phyloP scores from a whole-genome alignment of 2,797 vertebrate genomes.

The Enteromius afrohamiltoni region DNA sequence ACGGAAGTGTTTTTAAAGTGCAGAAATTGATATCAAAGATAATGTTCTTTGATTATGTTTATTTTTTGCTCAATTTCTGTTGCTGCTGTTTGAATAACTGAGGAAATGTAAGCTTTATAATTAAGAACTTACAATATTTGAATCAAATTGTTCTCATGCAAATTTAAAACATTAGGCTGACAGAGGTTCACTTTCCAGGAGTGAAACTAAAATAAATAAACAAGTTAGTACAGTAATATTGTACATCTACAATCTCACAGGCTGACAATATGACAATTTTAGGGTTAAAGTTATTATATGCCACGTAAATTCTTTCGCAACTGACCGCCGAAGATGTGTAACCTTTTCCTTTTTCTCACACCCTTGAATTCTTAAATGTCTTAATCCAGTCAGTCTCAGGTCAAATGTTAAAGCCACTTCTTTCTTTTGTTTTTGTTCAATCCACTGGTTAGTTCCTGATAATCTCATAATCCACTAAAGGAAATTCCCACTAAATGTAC shows the following conservation, averaged over 20 bases:
- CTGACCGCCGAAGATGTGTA: slow-evolving; percentile 67
- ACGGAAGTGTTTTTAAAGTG: too few relatives aligned
- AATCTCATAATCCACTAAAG: slow-evolving; percentile 46
- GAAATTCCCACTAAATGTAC: slow-evolving; percentile 43
- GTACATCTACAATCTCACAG: too few relatives aligned
- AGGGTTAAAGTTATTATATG: background rate
- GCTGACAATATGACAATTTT: background rate
- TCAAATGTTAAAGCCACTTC: slow-evolving; percentile 67
- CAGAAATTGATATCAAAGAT: too few relatives aligned
- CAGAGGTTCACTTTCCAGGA: too few relatives aligned
- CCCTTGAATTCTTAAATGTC: slow-evolving; percentile 54
- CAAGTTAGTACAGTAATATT: too few relatives aligned
- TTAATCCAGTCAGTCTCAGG: slow-evolving; percentile 71
- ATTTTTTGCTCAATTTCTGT: background rate
- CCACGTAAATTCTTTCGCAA: slow-evolving; percentile 34
- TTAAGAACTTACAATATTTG: too few relatives aligned
- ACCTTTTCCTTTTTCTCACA: slow-evolving; percentile 67
- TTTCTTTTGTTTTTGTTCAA: slow-evolving; percentile 62
- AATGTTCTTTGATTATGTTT: too few relatives aligned
- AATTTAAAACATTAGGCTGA: background rate
- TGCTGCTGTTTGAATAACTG: background rate
- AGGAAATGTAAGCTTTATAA: background rate
- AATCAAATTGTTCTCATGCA: background rate
- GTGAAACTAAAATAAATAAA: too few relatives aligned
- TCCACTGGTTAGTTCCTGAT: slow-evolving; percentile 36